phyloP scores from a whole-genome alignment of 2,797 vertebrate species.

The Malurus splendens region DNA sequence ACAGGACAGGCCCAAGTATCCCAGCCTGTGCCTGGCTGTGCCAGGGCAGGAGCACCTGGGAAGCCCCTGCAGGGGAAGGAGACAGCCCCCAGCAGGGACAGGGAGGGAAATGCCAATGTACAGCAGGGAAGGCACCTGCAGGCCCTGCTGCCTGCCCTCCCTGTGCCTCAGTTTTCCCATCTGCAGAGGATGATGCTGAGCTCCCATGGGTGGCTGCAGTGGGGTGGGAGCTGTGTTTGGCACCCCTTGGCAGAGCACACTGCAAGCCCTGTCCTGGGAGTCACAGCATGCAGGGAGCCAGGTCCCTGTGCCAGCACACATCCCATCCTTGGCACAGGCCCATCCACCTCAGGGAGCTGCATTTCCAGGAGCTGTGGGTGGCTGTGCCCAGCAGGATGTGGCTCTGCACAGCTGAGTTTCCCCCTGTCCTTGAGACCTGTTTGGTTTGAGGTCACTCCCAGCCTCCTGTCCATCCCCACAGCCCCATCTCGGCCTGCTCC shows the following conservation, averaged over 20 bases:
- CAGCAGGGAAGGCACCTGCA: background rate
- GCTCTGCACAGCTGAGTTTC: background rate
- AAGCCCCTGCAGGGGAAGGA: background rate
- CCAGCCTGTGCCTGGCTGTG: background rate
- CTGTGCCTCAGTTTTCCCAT: background rate
- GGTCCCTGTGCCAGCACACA: background rate
- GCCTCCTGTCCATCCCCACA: rapidly evolving
- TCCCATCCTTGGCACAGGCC: rapidly evolving
- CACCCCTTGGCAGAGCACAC: background rate
- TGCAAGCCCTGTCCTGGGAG: background rate
- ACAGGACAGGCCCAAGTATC: background rate
- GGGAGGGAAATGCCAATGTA: background rate
- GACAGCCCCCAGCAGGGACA: background rate
- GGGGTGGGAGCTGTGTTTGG: rapidly evolving
- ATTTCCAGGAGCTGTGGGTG: background rate
- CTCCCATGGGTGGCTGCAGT: background rate
- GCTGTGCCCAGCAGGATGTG: rapidly evolving
- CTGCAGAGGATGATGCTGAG: background rate
- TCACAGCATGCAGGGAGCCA: rapidly evolving
- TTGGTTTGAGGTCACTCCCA: background rate
- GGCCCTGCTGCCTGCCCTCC: background rate
- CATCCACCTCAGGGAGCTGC: background rate
- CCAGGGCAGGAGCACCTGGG: background rate
- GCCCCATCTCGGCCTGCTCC: background rate
- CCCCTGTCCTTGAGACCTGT: background rate